Base-by-base conservation (phyloP, 1,140 invertebrate species). In the Delia radicum region DNA sequence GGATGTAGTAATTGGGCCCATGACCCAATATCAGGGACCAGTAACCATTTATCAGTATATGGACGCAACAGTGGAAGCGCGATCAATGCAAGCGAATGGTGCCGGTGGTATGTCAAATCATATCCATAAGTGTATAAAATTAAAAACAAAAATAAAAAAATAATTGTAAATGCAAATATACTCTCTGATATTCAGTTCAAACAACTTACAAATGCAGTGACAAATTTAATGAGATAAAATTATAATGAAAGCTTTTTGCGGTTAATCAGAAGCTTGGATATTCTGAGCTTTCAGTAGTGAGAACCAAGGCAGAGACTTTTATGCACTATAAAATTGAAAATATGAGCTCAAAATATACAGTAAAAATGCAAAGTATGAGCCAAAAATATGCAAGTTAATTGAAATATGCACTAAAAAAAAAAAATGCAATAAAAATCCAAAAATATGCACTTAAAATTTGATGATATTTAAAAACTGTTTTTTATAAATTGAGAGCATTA, bases 1-100 rank as follows among this genome's bases (percentile, higher is more conserved):
- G 37, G 85, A 87, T 77, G 85, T 87, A 55, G 81, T 87, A 15
- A 87, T 87, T 61, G 86, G 85, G 46, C 86, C 87, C 27, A 86
- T 87, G 81, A 87, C 87, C 27, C 86, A 87, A 73, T 87, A 86
- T 76, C 84, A 87, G 75, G 86, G 84, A 42, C 86, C 85, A 4
- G 86, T 87, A 21, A 87, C 83, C 12, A 87, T 87, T 74, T 85
- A 87, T 74, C 81, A 83, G 74, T 85, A 87, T 77, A 83, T 85
- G 84, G 84, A 85, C 69, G 80, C 82, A 42, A 83, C 81, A 21
- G 82, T 82, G 37, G 81, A 82, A 71, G 77, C 81, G 1, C 77
- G 81, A 31, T 77, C 81, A 21, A 82, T 82, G 82, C 81, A 85
- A 63, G 79, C 80, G 4, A 78, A 80, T 0, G 79, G 80, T 74